Evolutionary conservation across 53 echinoderm and acorn worm genomes (phyloP), one percentile per base, ranked within the genome.

Genomic region (Actinopyga echinites): DNA sequence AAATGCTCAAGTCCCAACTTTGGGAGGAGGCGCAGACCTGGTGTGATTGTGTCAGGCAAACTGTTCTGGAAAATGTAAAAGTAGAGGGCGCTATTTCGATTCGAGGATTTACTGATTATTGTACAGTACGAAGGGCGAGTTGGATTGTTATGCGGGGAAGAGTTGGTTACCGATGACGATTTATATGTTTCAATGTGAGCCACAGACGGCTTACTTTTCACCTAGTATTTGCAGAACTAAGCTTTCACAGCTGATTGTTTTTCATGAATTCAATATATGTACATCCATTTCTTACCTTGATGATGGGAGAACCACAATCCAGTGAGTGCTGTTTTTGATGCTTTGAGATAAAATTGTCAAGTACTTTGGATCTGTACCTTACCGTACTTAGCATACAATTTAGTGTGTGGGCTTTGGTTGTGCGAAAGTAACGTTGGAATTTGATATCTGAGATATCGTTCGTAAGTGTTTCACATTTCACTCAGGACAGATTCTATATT

Each of bases 201-300:
- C 64, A 64, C 64, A 64, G 64, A 64, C 64, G 30, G 64, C 64
- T 64, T 64, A 30, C 29, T 64, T 64, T 64, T 24, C 29, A 64
- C 23, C 23, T 64, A 64, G 24, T 64, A 29, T 64, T 64, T 64
- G 23, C 64, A 64, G 64, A 28, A 64, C 29, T 15, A 28, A 64
- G 24, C 64, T 64, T 64, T 64, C 64, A 64, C 64, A 64, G 64
- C 64, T 64, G 64, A 64, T 64, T 64, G 64, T 28, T 64, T 64
- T 64, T 64, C 64, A 9, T 64, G 64, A 64, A 64, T 64, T 6
- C 29, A 64, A 2, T 5, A 6, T 64, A 64, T 37, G 37, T 37
- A 37, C 37, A 37, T 37, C 37, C 37, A 37, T 24, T 64, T 64
- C 64, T 64, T 64, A 64, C 64, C 64, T 64, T 64, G 64, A 64